Evolutionary conservation across 92 coral and sea anemone species (phyloP), one percentile per base, ranked within the genome.

Genomic region (Pocillopora meandrina): DNA sequence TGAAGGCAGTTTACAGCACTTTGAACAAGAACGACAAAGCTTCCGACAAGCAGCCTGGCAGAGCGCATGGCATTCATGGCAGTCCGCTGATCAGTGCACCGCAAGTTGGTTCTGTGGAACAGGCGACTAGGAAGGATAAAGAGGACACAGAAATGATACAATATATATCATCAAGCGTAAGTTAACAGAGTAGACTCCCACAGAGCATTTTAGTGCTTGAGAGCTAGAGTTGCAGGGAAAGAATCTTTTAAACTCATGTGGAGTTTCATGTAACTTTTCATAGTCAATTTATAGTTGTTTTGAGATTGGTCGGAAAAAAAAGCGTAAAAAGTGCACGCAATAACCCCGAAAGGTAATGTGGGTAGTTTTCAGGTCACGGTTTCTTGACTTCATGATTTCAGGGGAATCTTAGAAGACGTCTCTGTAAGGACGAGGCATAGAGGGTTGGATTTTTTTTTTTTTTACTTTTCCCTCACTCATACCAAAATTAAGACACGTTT

Each of bases 1-100:
- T 96, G 61, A 90, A 92, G 87, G 84, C 90, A 19, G 92, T 96
- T 21, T 96, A 95, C 87, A 72, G 98, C 20, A 56, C 78, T 18
- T 6, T 85, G 14, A 85, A 61, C 61, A 91, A 88, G 63, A 42
- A 66, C 20, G 89, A 81, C 69, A 91, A 88, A 80, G 18, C 61
- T 16, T 16, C 62, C 35, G 88, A 81, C 55, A 90, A 88, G 67
- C 84, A 84, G 72, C 72, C 79, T 12, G 87, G 81, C 10, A 88
- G 86, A 69, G 83, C 42, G 5, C 59, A 34, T 9, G 86, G 92
- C 69, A 89, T 87, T 23, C 59, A 34, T 9, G 86, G 92, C 69
- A 89, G 89, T 23, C 80, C 90, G 31, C 84, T 84, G 47, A 80
- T 94, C 74, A 89, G 95, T 66, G 82, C 91, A 26, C 95, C 98